phyloP scores from a whole-genome alignment of 92 coral and sea anemone genomes.

The Paramuricea clavata region DNA sequence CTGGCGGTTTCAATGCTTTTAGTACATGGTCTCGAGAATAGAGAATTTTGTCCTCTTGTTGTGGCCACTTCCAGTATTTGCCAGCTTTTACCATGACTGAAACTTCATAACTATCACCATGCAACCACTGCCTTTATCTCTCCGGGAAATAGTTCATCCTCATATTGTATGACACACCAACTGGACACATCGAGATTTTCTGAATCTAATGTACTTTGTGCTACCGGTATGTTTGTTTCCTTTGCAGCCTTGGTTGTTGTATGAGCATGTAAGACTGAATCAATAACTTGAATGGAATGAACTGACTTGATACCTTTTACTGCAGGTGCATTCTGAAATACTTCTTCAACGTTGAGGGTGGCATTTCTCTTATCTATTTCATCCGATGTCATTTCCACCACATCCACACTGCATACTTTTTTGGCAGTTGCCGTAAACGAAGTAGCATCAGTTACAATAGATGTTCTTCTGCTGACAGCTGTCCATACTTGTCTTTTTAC shows the following conservation, averaged over 20 bases:
- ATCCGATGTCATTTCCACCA: slow-evolving; percentile 59
- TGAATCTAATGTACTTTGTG: slow-evolving; percentile 56
- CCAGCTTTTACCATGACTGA: slow-evolving; percentile 61
- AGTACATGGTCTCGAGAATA: slow-evolving; percentile 47
- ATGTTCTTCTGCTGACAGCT: slow-evolving; percentile 56
- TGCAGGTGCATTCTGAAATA: no score
- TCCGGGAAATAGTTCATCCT: slow-evolving; percentile 50
- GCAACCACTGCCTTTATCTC: slow-evolving; percentile 54
- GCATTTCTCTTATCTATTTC: slow-evolving; percentile 44
- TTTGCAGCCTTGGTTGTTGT: slow-evolving; percentile 51
- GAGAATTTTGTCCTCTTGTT: slow-evolving; percentile 62
- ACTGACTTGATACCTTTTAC: slow-evolving; percentile 42
- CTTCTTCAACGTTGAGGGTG: slow-evolving; percentile 48
- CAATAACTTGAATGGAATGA: no score
- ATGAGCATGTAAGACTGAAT: slow-evolving; percentile 46
- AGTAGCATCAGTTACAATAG: slow-evolving; percentile 51
- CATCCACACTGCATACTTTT: slow-evolving; percentile 47
- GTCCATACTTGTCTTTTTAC: slow-evolving; percentile 47
- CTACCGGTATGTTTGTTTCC: slow-evolving; percentile 49
- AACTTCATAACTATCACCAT: slow-evolving; percentile 44
- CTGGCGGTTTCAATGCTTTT: slow-evolving; percentile 54
- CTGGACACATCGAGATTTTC: slow-evolving; percentile 54
- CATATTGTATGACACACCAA: slow-evolving; percentile 51
- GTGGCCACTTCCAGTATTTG: slow-evolving; percentile 62
- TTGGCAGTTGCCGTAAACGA: slow-evolving; percentile 42